phyloP scores from a whole-genome alignment of 2,113 vertebrate genomes.

The Monopterus albus region DNA sequence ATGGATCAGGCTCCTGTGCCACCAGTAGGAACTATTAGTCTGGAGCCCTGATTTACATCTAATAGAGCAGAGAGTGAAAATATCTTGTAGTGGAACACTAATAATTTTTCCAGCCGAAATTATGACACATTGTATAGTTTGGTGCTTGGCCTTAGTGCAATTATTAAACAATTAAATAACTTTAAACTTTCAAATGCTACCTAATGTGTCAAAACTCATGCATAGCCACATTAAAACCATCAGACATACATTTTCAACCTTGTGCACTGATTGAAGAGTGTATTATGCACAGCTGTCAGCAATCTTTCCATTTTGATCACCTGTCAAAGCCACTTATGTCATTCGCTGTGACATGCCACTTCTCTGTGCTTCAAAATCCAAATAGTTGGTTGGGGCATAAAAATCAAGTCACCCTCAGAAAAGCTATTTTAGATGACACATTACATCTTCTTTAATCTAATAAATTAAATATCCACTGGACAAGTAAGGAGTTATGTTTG shows the following conservation, averaged over 20 bases:
- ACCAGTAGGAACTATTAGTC: too few species aligned
- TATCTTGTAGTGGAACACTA: too few species aligned
- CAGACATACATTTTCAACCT: neutral
- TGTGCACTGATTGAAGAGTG: slow-evolving; percentile 15
- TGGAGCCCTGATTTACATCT: too few species aligned
- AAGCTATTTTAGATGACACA: slow-evolving; percentile 29
- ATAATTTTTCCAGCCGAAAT: too few species aligned
- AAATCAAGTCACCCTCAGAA: slow-evolving; percentile 3
- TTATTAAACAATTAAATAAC: too few species aligned
- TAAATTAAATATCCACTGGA: too few species aligned
- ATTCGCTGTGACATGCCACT: slow-evolving; percentile 23
- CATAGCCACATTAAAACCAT: neutral
- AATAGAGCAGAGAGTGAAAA: too few species aligned
- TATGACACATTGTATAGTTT: too few species aligned
- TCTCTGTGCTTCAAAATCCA: slow-evolving; percentile 15
- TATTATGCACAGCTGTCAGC: slow-evolving; percentile 52
- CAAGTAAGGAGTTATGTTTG: too few species aligned
- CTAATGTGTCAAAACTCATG: neutral
- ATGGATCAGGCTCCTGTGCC: too few species aligned
- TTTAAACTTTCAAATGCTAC: too few species aligned
- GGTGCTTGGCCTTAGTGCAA: too few species aligned
- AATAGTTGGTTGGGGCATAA: slow-evolving; percentile 42
- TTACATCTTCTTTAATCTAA: slow-evolving; percentile 24
- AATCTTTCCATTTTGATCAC: slow-evolving; percentile 33
- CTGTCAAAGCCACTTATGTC: slow-evolving; percentile 35